phyloP scores from a whole-genome alignment of 2,113 vertebrate species.

The Corapipo altera region DNA sequence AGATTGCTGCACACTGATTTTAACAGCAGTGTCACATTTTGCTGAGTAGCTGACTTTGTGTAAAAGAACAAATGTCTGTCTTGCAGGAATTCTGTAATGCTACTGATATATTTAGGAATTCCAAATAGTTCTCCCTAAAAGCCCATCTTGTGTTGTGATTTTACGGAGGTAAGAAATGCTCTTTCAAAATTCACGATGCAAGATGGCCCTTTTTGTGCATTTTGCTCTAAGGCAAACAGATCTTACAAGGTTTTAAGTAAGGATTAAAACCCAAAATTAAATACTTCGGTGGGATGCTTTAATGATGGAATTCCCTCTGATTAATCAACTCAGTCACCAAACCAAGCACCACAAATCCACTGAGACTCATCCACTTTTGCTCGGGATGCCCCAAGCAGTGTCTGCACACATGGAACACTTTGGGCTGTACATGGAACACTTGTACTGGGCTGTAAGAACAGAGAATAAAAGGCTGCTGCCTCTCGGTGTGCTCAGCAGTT shows the following conservation, averaged over 20 bases:
- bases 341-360: neutral
- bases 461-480: constrained; percentile 10
- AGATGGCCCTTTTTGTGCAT: neutral
- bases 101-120: neutral
- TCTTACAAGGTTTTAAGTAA: constrained; percentile 3
- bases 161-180: neutral
- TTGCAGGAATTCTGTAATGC: neutral
- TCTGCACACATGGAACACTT: neutral
- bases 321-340: constrained; percentile 13
- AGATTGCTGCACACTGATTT: neutral
- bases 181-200: neutral
- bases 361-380: neutral
- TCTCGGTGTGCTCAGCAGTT: neutral
- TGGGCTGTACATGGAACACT: neutral
- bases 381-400: constrained; percentile 1
- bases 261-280: neutral
- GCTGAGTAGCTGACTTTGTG: neutral
- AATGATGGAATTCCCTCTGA: neutral
- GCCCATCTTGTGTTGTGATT: neutral
- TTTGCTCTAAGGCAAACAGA: neutral
- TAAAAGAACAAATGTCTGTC: neutral
- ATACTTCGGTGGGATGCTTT: neutral
- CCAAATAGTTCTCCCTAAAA: neutral
- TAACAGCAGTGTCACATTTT: neutral
- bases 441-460: constrained; percentile 24